Conservation (phyloP, 2,888 invertebrate species). For the Eupithecia inturbata region DNA sequence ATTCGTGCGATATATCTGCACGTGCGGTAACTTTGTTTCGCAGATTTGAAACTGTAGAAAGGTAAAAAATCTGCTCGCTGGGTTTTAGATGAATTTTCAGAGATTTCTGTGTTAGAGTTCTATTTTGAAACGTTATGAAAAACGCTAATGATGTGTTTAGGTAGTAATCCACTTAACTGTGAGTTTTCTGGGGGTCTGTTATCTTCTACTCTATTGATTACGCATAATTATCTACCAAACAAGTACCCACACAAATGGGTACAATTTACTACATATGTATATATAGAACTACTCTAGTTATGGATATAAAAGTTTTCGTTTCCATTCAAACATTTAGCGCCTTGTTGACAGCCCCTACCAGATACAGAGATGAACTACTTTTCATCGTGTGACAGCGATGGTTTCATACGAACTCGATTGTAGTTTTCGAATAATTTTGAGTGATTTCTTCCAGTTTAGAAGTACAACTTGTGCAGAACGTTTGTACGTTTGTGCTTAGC, state of each 20-base stretch:
- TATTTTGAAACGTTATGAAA: background rate
- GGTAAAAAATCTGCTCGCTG: background rate
- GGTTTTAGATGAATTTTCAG: background rate
- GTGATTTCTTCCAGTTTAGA: no score
- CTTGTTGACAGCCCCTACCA: no score
- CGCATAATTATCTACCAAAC: background rate
- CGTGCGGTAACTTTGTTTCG: slow-evolving; percentile 44
- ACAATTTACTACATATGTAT: background rate
- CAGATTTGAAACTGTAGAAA: slow-evolving; percentile 4
- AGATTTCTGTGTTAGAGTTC: background rate
- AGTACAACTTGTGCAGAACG: no score
- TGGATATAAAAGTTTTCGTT: no score
- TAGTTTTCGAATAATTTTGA: no score
- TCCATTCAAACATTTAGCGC: no score
- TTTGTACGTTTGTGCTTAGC: no score
- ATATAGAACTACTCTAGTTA: no score
- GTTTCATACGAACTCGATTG: no score
- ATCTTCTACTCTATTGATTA: background rate
- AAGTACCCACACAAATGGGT: background rate
- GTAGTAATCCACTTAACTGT: background rate
- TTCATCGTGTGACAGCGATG: no score
- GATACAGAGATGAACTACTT: no score
- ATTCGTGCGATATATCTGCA: slow-evolving; percentile 46
- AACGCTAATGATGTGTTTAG: background rate
- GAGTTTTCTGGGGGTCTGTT: background rate